Conservation (phyloP, 2,888 invertebrate species). For the Tholera decimalis region DNA sequence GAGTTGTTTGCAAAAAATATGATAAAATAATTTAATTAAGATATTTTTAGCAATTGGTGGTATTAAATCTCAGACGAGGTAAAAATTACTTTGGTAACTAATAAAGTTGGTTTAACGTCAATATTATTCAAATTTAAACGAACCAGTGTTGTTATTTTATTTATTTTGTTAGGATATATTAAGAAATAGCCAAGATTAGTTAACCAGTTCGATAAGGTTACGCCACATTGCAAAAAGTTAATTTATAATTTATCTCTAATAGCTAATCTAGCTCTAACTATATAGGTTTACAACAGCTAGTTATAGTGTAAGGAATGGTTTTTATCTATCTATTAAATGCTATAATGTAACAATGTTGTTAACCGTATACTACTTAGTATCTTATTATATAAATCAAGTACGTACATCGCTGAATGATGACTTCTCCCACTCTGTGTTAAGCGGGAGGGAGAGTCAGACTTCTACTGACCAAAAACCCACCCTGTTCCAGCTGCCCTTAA, state of each 20-base stretch:
- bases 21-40: not conserved
- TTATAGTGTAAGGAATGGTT: not conserved
- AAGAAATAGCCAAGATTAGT: not conserved
- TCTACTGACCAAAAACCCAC: too few relatives aligned
- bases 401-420: too few relatives aligned
- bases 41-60: not conserved
- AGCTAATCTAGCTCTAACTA: not conserved
- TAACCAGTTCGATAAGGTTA: not conserved
- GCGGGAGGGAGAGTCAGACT: too few relatives aligned
- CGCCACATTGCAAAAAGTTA: slow-evolving; percentile 10
- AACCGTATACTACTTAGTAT: not conserved
- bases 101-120: not conserved
- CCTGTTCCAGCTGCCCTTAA: too few relatives aligned
- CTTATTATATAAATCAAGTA: too few relatives aligned
- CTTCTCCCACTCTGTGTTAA: too few relatives aligned
- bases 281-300: not conserved
- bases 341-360: slow-evolving; percentile 2
- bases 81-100: not conserved
- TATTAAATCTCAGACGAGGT: not conserved
- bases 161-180: not conserved
- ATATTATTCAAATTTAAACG: not conserved
- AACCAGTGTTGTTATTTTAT: not conserved
- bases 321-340: not conserved
- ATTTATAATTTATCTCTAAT: slow-evolving; percentile 8
- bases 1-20: not conserved